Percentiles rank a stretch among this genome's conserved stretches.
phyloP scores from a whole-genome alignment of 2,113 vertebrate genomes.

The Heterochromis multidens region DNA sequence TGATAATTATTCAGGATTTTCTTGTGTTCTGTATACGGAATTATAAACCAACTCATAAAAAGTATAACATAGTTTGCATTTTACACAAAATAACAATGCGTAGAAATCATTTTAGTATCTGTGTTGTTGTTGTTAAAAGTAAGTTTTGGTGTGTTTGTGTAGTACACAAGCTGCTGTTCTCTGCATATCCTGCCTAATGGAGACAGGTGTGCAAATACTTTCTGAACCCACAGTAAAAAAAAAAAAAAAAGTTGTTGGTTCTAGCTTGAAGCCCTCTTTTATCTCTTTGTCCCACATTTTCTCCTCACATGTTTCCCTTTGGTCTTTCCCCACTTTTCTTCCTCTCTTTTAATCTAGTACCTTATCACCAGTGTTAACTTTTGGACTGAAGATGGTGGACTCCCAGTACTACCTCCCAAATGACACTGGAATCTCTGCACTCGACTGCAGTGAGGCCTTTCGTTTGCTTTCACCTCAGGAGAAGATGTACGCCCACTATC shows the following conservation, averaged over 20 bases:
- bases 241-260: neutral
- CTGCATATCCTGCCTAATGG: neutral
- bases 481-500: slow-evolving; percentile 84
- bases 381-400: slow-evolving; percentile 78
- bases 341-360: slow-evolving; percentile 14
- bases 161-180: neutral
- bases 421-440: slow-evolving; percentile 82
- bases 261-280: neutral
- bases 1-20: neutral
- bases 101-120: neutral
- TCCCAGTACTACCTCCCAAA: slow-evolving; percentile 90
- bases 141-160: neutral
- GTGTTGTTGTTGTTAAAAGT: neutral
- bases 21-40: neutral
- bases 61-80: neutral
- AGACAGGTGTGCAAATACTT: slow-evolving; percentile 6
- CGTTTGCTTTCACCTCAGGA: slow-evolving; percentile 82
- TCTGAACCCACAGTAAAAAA: neutral
- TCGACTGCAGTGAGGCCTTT: slow-evolving; percentile 87
- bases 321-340: neutral
- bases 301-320: neutral
- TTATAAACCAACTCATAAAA: neutral
- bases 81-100: neutral
- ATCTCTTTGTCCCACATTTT: neutral
- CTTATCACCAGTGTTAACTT: neutral